phyloP scores from a whole-genome alignment of 2,888 invertebrate species.

The Eugnorisma glareosa region DNA sequence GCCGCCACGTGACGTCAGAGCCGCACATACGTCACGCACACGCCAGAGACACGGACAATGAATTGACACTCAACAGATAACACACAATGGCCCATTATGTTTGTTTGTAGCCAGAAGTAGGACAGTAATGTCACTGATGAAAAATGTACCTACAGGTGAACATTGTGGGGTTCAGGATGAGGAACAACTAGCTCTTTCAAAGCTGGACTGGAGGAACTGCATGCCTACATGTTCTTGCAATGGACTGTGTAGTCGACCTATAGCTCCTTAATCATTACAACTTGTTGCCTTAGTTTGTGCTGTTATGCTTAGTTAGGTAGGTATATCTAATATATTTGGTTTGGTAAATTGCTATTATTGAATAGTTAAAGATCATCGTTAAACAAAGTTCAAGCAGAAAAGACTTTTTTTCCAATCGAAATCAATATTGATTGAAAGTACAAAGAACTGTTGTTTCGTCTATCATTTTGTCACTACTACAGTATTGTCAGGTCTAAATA shows the following conservation, averaged over 20 bases:
- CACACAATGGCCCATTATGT: slow-evolving; percentile 63
- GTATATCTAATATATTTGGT: too few species aligned
- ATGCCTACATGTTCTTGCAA: neutral
- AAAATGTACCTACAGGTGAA: slow-evolving; percentile 39
- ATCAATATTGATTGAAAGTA: too few species aligned
- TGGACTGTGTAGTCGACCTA: neutral
- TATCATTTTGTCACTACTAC: too few species aligned
- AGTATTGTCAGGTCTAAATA: too few species aligned
- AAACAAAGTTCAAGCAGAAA: too few species aligned
- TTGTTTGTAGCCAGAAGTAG: slow-evolving; percentile 50
- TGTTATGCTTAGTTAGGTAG: too few species aligned
- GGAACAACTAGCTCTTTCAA: neutral
- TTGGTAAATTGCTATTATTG: too few species aligned
- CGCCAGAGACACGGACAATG: slow-evolving; percentile 56
- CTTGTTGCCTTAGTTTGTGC: too few species aligned
- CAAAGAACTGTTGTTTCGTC: too few species aligned
- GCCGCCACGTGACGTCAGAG: slow-evolving; percentile 34
- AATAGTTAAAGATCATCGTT: too few species aligned
- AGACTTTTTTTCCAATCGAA: too few species aligned
- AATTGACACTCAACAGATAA: slow-evolving; percentile 61
- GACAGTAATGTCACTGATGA: slow-evolving; percentile 42
- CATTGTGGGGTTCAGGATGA: neutral
- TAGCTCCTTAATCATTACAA: neutral
- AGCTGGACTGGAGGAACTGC: neutral
- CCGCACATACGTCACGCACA: slow-evolving; percentile 43